These are phyloP conservation scores for Brachyhypopomus gauderio DNA, from an alignment of 2,113 vertebrate genomes.

Conservation along the genomic window DNA sequence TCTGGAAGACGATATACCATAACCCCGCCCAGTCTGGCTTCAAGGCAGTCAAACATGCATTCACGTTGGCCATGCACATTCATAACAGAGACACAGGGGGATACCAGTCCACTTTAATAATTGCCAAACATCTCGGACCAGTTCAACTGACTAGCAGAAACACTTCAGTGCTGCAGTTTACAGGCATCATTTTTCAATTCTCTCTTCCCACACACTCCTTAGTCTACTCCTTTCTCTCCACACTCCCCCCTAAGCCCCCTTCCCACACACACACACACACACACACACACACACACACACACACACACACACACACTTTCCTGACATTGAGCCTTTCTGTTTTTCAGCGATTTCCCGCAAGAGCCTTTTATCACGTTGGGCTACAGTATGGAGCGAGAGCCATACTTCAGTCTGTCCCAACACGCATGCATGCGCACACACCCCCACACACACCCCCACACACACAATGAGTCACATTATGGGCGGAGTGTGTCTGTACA, in stretches of 20 bases:
- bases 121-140: background rate
- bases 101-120: background rate
- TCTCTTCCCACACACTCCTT: background rate
- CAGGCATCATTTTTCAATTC: background rate
- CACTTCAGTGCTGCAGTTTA: background rate
- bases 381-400: constrained; percentile 32
- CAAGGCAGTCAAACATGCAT: too few species aligned
- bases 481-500: too few species aligned
- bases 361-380: constrained; percentile 42
- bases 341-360: constrained; percentile 64
- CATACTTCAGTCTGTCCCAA: constrained; percentile 22
- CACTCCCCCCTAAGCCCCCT: background rate
- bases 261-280: constrained; percentile 9
- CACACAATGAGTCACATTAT: constrained; percentile 9
- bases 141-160: background rate
- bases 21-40: too few species aligned
- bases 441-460: constrained; percentile 2
- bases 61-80: too few species aligned
- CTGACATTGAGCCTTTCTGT: constrained; percentile 70
- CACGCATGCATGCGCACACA: constrained; percentile 1
- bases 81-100: background rate
- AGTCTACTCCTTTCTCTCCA: background rate
- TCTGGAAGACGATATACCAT: too few species aligned
- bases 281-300: constrained; percentile 46
- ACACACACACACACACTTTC: constrained; percentile 53